phyloP scores from a whole-genome alignment of 2,797 vertebrate genomes.

The Acrossocheilus fasciatus region DNA sequence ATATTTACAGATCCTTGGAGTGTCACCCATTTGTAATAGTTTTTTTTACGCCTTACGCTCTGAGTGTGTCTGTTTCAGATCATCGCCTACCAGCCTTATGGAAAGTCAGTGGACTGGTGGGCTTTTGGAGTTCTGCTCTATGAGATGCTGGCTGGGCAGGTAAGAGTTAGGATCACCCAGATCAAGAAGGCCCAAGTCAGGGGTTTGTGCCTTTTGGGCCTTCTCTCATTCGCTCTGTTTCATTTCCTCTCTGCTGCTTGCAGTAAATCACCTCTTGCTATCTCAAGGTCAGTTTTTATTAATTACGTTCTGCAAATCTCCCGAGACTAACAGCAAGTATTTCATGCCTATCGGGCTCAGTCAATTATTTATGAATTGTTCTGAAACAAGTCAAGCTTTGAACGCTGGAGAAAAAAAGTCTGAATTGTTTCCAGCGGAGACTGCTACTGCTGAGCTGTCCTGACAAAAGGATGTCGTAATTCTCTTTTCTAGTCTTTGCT shows the following conservation, averaged over 20 bases:
- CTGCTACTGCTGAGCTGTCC: conserved; percentile 18
- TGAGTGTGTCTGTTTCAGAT: conserved; percentile 83
- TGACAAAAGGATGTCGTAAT: conserved; percentile 19
- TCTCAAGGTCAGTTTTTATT: conserved; percentile 60
- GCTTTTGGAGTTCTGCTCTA: conserved; percentile 97
- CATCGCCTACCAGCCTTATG: conserved; percentile 98
- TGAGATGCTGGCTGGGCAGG: conserved; percentile 98
- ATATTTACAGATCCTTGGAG: conserved; percentile 23
- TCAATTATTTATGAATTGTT: conserved; percentile 55
- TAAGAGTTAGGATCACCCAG: conserved; percentile 65
- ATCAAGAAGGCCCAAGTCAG: conserved; percentile 29
- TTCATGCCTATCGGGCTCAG: conserved; percentile 50
- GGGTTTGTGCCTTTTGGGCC: not conserved
- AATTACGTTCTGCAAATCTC: conserved; percentile 52
- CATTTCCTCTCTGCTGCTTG: conserved; percentile 38
- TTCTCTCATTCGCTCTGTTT: conserved; percentile 10
- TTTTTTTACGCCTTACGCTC: conserved; percentile 24
- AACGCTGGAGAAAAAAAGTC: conserved; percentile 25
- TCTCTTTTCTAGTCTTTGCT: conserved; percentile 31
- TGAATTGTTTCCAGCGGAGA: conserved; percentile 38
- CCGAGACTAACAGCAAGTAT: conserved; percentile 42
- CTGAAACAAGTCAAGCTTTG: conserved; percentile 40
- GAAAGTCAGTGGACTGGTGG: conserved; percentile 98
- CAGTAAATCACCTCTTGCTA: conserved; percentile 42
- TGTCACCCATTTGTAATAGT: conserved; percentile 4